Evolutionary conservation across 2,797 vertebrate species (phyloP).

Genomic region (Chrosomus eos): DNA sequence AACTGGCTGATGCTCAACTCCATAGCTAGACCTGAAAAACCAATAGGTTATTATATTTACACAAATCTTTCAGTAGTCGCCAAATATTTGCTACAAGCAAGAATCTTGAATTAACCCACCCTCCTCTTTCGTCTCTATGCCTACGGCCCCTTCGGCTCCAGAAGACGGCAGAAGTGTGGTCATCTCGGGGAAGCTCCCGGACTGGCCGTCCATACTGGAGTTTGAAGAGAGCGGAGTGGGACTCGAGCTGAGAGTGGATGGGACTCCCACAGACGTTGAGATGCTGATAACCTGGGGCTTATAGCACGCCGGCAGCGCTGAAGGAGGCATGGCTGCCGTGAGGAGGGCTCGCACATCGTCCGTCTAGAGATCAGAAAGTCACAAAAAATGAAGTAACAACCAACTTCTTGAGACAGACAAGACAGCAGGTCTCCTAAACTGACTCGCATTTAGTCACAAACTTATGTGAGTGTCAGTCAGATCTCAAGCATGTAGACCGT

Average conservation of each 20-base stretch:
- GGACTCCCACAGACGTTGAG: slow-evolving; percentile 77
- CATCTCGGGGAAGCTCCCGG: slow-evolving; percentile 37
- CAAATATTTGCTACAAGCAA: background rate
- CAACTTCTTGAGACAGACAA: background rate
- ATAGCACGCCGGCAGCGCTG: slow-evolving; percentile 91
- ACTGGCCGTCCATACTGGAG: slow-evolving; percentile 19
- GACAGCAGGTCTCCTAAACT: background rate
- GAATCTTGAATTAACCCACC: slow-evolving; percentile 17
- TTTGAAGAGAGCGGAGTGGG: slow-evolving; percentile 61
- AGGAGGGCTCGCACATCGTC: slow-evolving; percentile 94
- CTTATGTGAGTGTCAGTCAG: background rate
- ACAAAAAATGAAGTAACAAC: background rate
- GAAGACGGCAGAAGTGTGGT: slow-evolving; percentile 2
- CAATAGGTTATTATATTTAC: background rate
- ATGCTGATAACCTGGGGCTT: slow-evolving; percentile 96
- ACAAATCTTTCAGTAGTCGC: background rate
- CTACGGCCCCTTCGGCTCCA: slow-evolving; percentile 86
- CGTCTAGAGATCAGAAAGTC: slow-evolving; percentile 76
- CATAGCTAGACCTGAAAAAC: slow-evolving; percentile 60
- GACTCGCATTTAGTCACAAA: background rate
- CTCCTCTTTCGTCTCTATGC: slow-evolving; percentile 78
- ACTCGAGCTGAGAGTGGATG: slow-evolving; percentile 82
- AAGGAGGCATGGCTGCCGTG: slow-evolving; percentile 96
- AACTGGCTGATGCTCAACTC: slow-evolving; percentile 98
- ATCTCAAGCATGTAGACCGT: background rate